These are phyloP conservation scores for Minunthozetes semirufus DNA, from an alignment of 2,888 invertebrate genomes.

Conservation along the genomic window DNA sequence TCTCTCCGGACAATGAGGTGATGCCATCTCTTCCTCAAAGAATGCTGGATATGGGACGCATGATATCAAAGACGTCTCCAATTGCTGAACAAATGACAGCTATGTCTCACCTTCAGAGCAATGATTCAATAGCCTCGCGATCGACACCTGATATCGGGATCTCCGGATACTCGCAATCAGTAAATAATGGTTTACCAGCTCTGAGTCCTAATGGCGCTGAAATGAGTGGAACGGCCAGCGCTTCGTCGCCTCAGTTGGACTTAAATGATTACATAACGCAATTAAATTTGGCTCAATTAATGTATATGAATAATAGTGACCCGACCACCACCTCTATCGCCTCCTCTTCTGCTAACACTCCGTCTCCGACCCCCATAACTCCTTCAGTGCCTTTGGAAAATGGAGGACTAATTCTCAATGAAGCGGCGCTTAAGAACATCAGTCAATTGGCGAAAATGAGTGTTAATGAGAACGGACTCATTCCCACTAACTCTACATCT, in stretches of 20 bases:
- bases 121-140: background rate
- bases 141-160: background rate
- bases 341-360: background rate
- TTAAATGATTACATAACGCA: constrained; percentile 9
- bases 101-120: background rate
- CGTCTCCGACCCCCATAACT: constrained; percentile 45
- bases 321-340: constrained; percentile 51
- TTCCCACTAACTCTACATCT: constrained; percentile 37
- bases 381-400: constrained; percentile 44
- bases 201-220: background rate
- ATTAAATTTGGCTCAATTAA: constrained; percentile 24
- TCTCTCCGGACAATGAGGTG: constrained; percentile 8
- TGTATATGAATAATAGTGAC: background rate
- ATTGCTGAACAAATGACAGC: background rate
- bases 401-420: constrained; percentile 43
- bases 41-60: constrained; percentile 18
- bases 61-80: background rate
- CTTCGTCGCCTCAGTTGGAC: background rate
- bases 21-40: background rate
- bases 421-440: constrained; percentile 66
- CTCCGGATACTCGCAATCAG: background rate
- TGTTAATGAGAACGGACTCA: constrained; percentile 45
- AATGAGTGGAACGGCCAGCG: constrained; percentile 3
- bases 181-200: background rate
- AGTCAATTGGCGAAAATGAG: constrained; percentile 75